These are phyloP conservation scores for Leptinotarsa rubiginosa DNA, from an alignment of 2,888 invertebrate species.

Conservation along the genomic window DNA sequence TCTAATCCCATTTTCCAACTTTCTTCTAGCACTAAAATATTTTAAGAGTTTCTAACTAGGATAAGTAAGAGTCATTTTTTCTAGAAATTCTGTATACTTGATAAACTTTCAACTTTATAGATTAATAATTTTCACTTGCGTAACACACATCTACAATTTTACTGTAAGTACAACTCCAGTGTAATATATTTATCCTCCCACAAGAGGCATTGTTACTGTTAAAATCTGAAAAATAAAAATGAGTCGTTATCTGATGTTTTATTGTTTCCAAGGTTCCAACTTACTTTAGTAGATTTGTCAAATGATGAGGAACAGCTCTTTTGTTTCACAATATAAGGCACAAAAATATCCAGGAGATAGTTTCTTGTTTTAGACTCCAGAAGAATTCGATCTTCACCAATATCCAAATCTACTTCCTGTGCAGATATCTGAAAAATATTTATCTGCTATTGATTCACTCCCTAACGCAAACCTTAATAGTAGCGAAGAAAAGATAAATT, in stretches of 20 bases:
- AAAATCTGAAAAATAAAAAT: constrained; percentile 58
- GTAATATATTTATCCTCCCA: constrained; percentile 53
- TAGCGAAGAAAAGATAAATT: too few species aligned
- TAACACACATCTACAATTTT: too few species aligned
- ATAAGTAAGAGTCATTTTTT: constrained; percentile 1
- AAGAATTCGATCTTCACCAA: constrained; percentile 82
- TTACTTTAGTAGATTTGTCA: constrained; percentile 65
- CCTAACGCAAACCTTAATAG: too few species aligned
- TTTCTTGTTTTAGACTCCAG: constrained; percentile 73
- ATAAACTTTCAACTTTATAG: not conserved
- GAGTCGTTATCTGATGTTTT: constrained; percentile 8
- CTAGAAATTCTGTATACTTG: not conserved
- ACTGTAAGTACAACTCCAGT: not conserved
- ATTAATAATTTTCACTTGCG: too few species aligned
- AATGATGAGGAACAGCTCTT: constrained; percentile 68
- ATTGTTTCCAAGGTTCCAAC: constrained; percentile 27
- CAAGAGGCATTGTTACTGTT: constrained; percentile 63
- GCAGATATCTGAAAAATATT: constrained; percentile 67
- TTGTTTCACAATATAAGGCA: constrained; percentile 76
- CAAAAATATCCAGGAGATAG: constrained; percentile 76
- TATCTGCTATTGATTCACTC: too few species aligned
- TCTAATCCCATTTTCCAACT: not conserved
- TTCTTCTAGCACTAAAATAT: not conserved
- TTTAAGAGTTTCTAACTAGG: not conserved
- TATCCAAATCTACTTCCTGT: constrained; percentile 74